These are phyloP conservation scores for Eulemur rubriventer DNA, from an alignment of 2,797 vertebrate genomes.

Conservation along the genomic window DNA sequence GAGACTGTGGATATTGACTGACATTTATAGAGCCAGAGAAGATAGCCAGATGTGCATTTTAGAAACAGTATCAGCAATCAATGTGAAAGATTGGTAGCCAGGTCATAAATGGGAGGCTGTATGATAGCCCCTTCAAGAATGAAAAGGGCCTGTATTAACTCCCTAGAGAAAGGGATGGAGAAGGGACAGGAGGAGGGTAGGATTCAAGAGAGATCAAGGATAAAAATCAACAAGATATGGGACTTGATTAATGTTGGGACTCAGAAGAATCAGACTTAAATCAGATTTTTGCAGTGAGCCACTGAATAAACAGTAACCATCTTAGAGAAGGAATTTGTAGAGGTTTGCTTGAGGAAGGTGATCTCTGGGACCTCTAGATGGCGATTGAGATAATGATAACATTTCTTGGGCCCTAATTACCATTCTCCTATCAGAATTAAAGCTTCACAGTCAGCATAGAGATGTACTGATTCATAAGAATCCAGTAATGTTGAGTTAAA, in stretches of 20 bases:
- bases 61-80: neutral
- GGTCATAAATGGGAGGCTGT: neutral
- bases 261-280: neutral
- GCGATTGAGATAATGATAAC: neutral
- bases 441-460: neutral
- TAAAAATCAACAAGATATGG: neutral
- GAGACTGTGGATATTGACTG: neutral
- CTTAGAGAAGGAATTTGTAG: neutral
- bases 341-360: neutral
- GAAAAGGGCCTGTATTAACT: neutral
- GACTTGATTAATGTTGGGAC: neutral
- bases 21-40: neutral
- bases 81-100: neutral
- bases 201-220: neutral
- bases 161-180: neutral
- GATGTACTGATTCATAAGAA: neutral
- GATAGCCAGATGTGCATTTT: neutral
- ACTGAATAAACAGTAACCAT: neutral
- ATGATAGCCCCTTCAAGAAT: neutral
- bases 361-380: neutral
- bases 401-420: neutral
- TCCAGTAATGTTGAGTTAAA: neutral
- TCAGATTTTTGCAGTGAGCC: neutral
- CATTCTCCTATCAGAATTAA: neutral
- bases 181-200: neutral